These are phyloP conservation scores for Tinamus guttatus DNA, from an alignment of 2,113 vertebrate genomes.

Conservation along the genomic window DNA sequence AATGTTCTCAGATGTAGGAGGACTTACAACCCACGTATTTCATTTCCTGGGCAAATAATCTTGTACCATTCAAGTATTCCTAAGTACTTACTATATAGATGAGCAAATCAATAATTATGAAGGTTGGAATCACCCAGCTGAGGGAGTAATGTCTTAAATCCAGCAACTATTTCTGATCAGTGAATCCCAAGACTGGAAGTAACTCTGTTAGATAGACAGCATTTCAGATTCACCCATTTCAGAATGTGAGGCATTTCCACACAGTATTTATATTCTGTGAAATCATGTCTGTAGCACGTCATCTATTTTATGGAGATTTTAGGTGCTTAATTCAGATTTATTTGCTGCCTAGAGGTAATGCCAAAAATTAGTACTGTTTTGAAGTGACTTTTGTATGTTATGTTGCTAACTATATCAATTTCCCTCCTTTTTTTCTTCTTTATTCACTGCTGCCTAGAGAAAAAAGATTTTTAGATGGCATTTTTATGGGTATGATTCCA, in stretches of 20 bases:
- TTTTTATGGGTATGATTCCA: background rate
- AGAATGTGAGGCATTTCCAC: background rate
- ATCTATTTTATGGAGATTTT: background rate
- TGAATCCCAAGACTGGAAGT: background rate
- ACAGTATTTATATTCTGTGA: background rate
- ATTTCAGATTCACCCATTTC: background rate
- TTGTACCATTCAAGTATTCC: background rate
- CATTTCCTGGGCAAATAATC: background rate
- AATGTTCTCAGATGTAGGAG: background rate
- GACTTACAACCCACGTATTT: background rate
- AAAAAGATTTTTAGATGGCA: background rate
- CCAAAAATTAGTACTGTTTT: background rate
- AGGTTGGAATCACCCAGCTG: background rate
- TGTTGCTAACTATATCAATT: background rate
- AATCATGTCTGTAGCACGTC: background rate
- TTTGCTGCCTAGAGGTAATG: background rate
- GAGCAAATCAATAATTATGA: background rate
- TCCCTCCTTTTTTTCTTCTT: background rate
- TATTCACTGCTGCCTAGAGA: background rate
- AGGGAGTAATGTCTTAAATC: background rate
- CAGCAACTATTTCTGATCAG: background rate
- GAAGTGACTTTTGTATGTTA: background rate
- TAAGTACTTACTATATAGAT: background rate
- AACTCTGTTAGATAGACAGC: background rate
- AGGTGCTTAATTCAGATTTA: background rate